Conservation (phyloP, 2,797 vertebrate species). For the Percopsis omiscomaycus region DNA sequence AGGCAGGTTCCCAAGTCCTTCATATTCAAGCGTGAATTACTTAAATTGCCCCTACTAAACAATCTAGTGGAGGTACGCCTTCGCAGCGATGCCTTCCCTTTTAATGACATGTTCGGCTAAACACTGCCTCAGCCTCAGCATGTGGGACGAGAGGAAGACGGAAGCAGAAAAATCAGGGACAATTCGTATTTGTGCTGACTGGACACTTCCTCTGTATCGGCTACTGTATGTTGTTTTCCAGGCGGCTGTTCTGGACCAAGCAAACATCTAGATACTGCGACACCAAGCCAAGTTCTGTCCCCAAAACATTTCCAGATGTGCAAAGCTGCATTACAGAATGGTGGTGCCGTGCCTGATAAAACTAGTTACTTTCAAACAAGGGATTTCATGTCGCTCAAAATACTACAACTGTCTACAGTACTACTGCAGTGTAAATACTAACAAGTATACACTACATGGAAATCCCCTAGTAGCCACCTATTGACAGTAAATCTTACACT, state of each 20-base stretch:
- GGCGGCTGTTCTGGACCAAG: conserved; percentile 4
- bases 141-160: conserved; percentile 21
- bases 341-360: too few species aligned
- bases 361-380: too few species aligned
- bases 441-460: too few species aligned
- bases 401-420: too few species aligned
- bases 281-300: too few species aligned
- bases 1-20: conserved; percentile 40
- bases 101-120: conserved; percentile 60
- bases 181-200: conserved; percentile 53
- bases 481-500: too few species aligned
- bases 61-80: conserved; percentile 38
- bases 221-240: conserved; percentile 10
- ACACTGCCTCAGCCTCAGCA: conserved; percentile 33
- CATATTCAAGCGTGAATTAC: conserved; percentile 52
- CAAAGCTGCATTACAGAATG: too few species aligned
- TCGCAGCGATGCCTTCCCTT: conserved; percentile 52
- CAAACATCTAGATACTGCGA: conserved; percentile 4
- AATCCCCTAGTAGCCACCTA: too few species aligned
- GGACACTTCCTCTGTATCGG: conserved; percentile 43
- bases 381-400: too few species aligned
- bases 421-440: too few species aligned
- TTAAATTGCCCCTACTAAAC: conserved; percentile 58
- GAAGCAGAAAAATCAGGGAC: conserved; percentile 18
- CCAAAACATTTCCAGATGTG: too few species aligned